A percentile compares a stretch with the other conserved stretches of the same genome.
phyloP scores from a whole-genome alignment of 2,113 vertebrate species.

The Sinocyclocheilus anshuiensis region DNA sequence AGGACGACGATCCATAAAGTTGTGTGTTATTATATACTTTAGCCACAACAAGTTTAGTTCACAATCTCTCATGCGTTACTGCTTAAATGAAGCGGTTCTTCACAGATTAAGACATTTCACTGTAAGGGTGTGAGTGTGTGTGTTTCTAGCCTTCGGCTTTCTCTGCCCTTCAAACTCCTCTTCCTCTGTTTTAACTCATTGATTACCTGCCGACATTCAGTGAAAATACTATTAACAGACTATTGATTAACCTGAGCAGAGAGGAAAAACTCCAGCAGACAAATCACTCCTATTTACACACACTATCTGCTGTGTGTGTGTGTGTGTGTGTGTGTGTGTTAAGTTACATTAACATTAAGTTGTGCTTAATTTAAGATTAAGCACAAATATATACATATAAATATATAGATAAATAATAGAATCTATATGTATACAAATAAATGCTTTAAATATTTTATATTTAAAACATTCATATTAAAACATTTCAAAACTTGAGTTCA shows the following conservation, averaged over 20 bases:
- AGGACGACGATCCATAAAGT: background rate
- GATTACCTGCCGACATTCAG: constrained; percentile 49
- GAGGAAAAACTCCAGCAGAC: constrained; percentile 48
- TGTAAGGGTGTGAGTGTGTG: background rate
- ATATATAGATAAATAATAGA: too few relatives aligned
- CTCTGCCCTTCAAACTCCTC: constrained; percentile 43
- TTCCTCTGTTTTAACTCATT: constrained; percentile 53
- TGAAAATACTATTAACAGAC: constrained; percentile 72
- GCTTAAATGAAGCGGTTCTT: background rate
- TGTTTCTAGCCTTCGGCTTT: background rate
- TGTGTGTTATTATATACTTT: background rate
- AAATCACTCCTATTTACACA: constrained; percentile 58
- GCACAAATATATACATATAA: too few relatives aligned
- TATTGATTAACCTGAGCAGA: constrained; percentile 67
- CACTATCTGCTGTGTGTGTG: constrained; percentile 45
- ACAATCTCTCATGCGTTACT: background rate
- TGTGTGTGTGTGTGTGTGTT: constrained; percentile 27
- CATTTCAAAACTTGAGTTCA: too few relatives aligned
- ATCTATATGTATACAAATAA: too few relatives aligned
- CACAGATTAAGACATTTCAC: background rate
- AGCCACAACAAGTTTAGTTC: background rate
- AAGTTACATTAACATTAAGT: too few relatives aligned
- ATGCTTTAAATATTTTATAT: too few relatives aligned
- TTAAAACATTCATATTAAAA: too few relatives aligned
- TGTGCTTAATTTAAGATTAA: too few relatives aligned